Conservation (phyloP, 1,140 invertebrate genomes). For the Drosophila triauraria region DNA sequence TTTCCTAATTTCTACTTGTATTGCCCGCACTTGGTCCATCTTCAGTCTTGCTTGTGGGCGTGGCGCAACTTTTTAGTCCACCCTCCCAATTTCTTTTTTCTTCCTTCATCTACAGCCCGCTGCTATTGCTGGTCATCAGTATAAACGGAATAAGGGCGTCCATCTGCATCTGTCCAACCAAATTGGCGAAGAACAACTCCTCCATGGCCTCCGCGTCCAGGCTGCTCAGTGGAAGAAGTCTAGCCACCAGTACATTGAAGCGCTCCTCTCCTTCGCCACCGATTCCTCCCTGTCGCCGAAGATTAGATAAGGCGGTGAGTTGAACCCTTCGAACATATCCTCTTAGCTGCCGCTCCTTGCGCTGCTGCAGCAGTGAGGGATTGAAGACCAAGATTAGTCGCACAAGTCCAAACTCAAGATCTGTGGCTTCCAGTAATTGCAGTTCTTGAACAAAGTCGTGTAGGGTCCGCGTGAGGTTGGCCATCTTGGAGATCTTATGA, state of each 20-base stretch:
- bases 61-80: not conserved
- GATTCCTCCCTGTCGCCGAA: constrained; percentile 49
- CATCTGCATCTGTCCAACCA: constrained; percentile 96
- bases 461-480: constrained; percentile 92
- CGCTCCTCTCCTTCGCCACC: constrained; percentile 63
- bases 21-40: constrained; percentile 72
- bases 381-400: constrained; percentile 93
- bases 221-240: constrained; percentile 91
- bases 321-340: constrained; percentile 76
- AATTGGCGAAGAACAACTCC: constrained; percentile 95
- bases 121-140: constrained; percentile 89
- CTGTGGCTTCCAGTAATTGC: constrained; percentile 90
- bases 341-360: constrained; percentile 65
- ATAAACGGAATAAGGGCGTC: constrained; percentile 97
- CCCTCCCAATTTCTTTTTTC: not conserved
- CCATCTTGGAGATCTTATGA: constrained; percentile 90
- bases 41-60: constrained; percentile 64
- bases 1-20: constrained; percentile 58
- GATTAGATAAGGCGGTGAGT: constrained; percentile 64
- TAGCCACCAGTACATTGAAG: constrained; percentile 86
- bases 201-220: constrained; percentile 93
- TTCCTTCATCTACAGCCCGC: constrained; percentile 46
- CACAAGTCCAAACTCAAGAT: constrained; percentile 94
- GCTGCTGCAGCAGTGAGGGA: constrained; percentile 65
- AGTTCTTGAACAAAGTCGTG: constrained; percentile 93